phyloP scores from a whole-genome alignment of 2,113 vertebrate species.

The Corythornis vintsioides region DNA sequence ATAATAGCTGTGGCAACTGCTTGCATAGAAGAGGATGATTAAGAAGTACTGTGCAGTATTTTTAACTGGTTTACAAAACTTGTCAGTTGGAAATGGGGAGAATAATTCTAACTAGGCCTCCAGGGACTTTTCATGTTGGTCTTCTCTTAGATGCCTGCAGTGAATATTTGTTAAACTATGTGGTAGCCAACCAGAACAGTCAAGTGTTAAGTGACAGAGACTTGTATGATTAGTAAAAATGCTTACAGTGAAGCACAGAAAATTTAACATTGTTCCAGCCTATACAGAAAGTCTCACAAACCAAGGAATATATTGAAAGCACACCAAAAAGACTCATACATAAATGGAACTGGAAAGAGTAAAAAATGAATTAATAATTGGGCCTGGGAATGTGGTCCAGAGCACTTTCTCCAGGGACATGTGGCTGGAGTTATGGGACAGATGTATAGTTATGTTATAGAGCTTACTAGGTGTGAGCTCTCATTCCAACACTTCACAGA shows the following conservation, averaged over 20 bases:
- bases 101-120: neutral
- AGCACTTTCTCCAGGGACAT: neutral
- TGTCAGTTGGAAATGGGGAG: neutral
- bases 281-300: neutral
- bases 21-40: neutral
- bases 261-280: neutral
- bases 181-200: neutral
- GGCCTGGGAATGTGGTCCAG: neutral
- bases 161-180: neutral
- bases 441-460: neutral
- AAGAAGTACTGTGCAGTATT: neutral
- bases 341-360: neutral
- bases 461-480: neutral
- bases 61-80: neutral
- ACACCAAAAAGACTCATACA: neutral
- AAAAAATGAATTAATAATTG: neutral
- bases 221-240: neutral
- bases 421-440: neutral
- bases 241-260: neutral
- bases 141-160: neutral
- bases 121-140: neutral
- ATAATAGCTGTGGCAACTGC: neutral
- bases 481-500: neutral
- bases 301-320: neutral
- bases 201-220: neutral